These are phyloP conservation scores for Dryas iulia DNA, from an alignment of 1,140 invertebrate species.

Conservation along the genomic window DNA sequence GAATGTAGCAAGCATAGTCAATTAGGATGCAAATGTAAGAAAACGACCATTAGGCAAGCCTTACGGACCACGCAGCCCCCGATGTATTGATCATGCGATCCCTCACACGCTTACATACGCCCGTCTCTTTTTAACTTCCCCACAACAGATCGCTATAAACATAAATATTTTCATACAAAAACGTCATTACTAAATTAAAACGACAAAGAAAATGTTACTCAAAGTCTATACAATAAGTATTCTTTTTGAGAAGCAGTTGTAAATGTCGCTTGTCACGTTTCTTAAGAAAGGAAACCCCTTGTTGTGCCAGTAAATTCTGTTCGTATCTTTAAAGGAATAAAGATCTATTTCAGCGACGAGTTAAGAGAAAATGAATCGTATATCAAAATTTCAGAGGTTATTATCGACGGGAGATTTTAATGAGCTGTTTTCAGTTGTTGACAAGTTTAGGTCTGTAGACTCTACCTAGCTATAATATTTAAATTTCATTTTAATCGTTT, in stretches of 20 bases:
- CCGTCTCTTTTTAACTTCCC: conserved; percentile 77
- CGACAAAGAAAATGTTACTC: conserved; percentile 15
- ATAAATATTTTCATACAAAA: conserved; percentile 60
- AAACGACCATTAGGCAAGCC: conserved; percentile 73
- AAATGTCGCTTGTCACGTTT: conserved; percentile 31
- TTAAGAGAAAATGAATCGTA: conserved; percentile 70
- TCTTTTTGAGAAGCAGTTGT: neutral
- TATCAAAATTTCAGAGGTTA: conserved; percentile 54
- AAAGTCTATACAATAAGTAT: neutral
- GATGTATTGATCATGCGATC: conserved; percentile 72
- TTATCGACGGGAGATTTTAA: conserved; percentile 45
- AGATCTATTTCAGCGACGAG: conserved; percentile 72
- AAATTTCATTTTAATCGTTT: neutral
- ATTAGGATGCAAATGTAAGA: conserved; percentile 79
- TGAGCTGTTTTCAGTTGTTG: conserved; percentile 54
- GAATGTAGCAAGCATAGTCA: conserved; percentile 60
- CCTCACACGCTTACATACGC: conserved; percentile 73
- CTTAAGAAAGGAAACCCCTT: conserved; percentile 36
- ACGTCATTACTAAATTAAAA: conserved; percentile 33
- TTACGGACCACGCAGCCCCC: conserved; percentile 51
- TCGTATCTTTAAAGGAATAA: conserved; percentile 76
- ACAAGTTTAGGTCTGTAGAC: conserved; percentile 37
- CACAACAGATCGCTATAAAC: conserved; percentile 77
- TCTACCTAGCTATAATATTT: conserved; percentile 4
- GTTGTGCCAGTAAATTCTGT: conserved; percentile 75